These are phyloP conservation scores for Corbicula japonica DNA, from an alignment of 2,888 invertebrate species.

Conservation along the genomic window DNA sequence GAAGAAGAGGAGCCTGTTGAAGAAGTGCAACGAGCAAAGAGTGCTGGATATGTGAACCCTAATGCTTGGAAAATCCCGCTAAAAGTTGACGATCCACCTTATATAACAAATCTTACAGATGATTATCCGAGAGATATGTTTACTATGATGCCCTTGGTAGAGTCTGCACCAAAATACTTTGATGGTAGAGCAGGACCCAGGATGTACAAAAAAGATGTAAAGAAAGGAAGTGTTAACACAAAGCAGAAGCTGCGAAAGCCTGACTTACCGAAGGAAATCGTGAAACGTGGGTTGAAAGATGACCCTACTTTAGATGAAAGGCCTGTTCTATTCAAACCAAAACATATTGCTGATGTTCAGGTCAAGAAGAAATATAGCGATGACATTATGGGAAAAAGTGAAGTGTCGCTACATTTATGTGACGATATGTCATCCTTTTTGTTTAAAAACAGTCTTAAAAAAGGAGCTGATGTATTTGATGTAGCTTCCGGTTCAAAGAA, in stretches of 20 bases:
- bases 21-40: slow-evolving; percentile 49
- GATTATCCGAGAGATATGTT: slow-evolving; percentile 85
- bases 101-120: slow-evolving; percentile 80
- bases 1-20: slow-evolving; percentile 35
- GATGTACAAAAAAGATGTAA: slow-evolving; percentile 63
- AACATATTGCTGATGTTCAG: slow-evolving; percentile 82
- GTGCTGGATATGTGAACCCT: slow-evolving; percentile 68
- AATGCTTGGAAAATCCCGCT: slow-evolving; percentile 81
- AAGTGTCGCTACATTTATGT: slow-evolving; percentile 80
- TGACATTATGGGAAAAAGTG: slow-evolving; percentile 75
- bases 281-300: slow-evolving; percentile 69
- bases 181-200: slow-evolving; percentile 75
- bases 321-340: slow-evolving; percentile 82
- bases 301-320: slow-evolving; percentile 76
- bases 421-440: slow-evolving; percentile 79
- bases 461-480: slow-evolving; percentile 46
- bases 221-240: slow-evolving; percentile 57
- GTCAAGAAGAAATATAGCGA: slow-evolving; percentile 80
- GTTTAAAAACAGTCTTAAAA: slow-evolving; percentile 74
- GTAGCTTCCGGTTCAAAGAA: slow-evolving; percentile 46
- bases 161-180: slow-evolving; percentile 77
- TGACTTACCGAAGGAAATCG: slow-evolving; percentile 78
- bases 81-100: slow-evolving; percentile 75
- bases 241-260: slow-evolving; percentile 72
- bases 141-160: slow-evolving; percentile 80